phyloP scores from a whole-genome alignment of 2,113 vertebrate species.

The Bothrops jararaca region DNA sequence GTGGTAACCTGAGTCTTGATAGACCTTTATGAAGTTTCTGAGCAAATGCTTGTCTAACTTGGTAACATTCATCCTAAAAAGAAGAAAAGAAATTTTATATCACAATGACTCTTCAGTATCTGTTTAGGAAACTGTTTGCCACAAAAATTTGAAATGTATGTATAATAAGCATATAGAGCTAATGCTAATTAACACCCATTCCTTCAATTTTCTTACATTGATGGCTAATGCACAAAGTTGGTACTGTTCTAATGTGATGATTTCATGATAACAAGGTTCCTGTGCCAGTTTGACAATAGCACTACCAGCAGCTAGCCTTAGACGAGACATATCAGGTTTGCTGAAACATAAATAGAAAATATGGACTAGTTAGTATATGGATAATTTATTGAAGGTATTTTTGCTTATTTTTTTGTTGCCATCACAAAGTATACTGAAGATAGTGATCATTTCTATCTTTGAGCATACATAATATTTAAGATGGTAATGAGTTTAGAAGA shows the following conservation, averaged over 20 bases:
- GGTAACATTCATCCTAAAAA: conserved; percentile 94
- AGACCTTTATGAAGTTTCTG: conserved; percentile 98
- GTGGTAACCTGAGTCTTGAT: conserved; percentile 89
- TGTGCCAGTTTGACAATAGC: conserved; percentile 94
- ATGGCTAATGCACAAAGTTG: conserved; percentile 95
- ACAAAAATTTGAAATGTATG: neutral
- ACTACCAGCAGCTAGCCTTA: conserved; percentile 91
- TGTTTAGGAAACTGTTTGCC: neutral
- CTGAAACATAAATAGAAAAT: conserved; percentile 71
- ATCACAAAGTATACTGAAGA: neutral
- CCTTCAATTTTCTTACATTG: conserved; percentile 80
- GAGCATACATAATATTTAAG: neutral
- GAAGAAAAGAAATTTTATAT: conserved; percentile 29
- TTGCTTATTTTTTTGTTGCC: neutral
- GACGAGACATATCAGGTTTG: conserved; percentile 97
- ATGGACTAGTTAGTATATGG: conserved; percentile 18
- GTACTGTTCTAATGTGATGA: conserved; percentile 97
- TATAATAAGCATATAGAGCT: neutral
- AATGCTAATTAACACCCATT: neutral
- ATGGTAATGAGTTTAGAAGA: neutral
- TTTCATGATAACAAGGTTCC: conserved; percentile 98
- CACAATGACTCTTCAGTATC: neutral
- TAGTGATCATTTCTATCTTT: neutral
- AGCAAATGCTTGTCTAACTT: conserved; percentile 94
- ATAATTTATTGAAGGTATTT: neutral